Conservation (phyloP, 2,888 invertebrate genomes). For the Bellardia bayeri region DNA sequence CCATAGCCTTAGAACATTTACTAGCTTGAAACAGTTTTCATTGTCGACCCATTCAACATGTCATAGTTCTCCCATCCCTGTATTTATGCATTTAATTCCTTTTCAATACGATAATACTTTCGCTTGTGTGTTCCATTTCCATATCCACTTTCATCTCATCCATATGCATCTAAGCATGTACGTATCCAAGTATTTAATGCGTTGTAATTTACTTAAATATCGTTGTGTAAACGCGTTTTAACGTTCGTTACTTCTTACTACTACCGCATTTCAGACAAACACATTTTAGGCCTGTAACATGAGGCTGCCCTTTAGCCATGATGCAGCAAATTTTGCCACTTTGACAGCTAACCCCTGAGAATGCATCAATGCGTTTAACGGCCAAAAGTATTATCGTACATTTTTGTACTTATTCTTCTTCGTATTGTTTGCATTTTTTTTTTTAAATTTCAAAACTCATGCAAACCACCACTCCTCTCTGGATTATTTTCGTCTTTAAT, state of each 20-base stretch:
- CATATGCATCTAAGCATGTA: slow-evolving; percentile 23
- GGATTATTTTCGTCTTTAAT: slow-evolving; percentile 31
- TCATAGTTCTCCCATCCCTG: slow-evolving; percentile 40
- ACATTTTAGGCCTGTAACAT: slow-evolving; percentile 41
- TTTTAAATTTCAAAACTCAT: slow-evolving; percentile 19
- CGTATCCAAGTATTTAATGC: slow-evolving; percentile 72
- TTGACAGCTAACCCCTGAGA: slow-evolving; percentile 70
- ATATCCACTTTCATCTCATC: neutral
- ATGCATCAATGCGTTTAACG: slow-evolving; percentile 66
- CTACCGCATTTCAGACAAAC: slow-evolving; percentile 39
- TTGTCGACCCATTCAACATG: neutral
- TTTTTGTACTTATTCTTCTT: slow-evolving; percentile 26
- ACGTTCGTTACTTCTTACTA: neutral
- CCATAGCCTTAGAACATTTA: no score
- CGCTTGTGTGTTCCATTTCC: slow-evolving; percentile 12
- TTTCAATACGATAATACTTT: slow-evolving; percentile 42
- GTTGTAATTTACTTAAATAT: slow-evolving; percentile 75
- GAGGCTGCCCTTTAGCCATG: slow-evolving; percentile 68
- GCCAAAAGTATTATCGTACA: slow-evolving; percentile 43
- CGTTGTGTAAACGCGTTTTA: slow-evolving; percentile 52
- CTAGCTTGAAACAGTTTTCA: neutral
- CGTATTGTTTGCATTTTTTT: neutral
- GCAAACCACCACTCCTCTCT: slow-evolving; percentile 52
- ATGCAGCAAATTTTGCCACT: slow-evolving; percentile 73
- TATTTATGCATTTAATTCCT: slow-evolving; percentile 33